These are phyloP conservation scores for Dendroctonus valens DNA, from an alignment of 1,140 invertebrate genomes.

Conservation along the genomic window DNA sequence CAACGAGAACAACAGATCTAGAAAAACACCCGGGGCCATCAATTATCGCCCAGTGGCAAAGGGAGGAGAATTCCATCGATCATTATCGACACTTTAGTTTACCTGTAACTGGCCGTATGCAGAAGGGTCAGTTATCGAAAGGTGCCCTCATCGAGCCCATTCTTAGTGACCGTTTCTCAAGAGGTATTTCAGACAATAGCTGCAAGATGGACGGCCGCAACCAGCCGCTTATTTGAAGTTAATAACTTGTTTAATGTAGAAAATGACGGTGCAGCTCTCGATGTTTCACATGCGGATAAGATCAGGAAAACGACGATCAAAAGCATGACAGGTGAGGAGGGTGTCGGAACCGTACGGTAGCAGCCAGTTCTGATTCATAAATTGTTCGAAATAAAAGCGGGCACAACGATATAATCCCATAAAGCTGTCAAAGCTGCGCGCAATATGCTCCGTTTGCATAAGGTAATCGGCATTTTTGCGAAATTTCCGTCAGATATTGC, in stretches of 20 bases:
- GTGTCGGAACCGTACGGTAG: too few relatives aligned
- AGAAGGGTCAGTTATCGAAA: too few relatives aligned
- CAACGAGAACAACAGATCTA: slow-evolving; percentile 18
- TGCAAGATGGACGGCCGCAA: too few relatives aligned
- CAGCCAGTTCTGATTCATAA: too few relatives aligned
- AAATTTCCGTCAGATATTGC: slow-evolving; percentile 31
- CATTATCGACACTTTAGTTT: too few relatives aligned
- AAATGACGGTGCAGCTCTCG: slow-evolving; percentile 17
- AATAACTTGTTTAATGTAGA: slow-evolving; percentile 18
- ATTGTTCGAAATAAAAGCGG: slow-evolving; percentile 6
- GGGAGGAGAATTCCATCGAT: too few relatives aligned
- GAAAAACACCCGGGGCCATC: slow-evolving; percentile 20
- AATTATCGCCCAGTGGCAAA: slow-evolving; percentile 2
- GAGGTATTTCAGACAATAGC: too few relatives aligned
- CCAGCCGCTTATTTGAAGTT: slow-evolving; percentile 5
- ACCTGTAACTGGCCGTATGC: too few relatives aligned
- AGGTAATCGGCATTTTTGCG: slow-evolving; percentile 34
- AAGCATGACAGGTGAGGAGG: too few relatives aligned
- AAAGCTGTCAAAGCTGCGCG: slow-evolving; percentile 14
- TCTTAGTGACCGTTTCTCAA: too few relatives aligned
- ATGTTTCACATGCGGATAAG: not conserved
- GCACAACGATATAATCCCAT: slow-evolving; percentile 8
- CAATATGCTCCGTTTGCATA: slow-evolving; percentile 33
- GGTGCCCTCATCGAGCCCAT: too few relatives aligned
- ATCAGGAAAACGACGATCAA: not conserved